Conservation (phyloP, 37 sponge, comb jelly and placozoan genomes). For the Cliona cf. orientalis region DNA sequence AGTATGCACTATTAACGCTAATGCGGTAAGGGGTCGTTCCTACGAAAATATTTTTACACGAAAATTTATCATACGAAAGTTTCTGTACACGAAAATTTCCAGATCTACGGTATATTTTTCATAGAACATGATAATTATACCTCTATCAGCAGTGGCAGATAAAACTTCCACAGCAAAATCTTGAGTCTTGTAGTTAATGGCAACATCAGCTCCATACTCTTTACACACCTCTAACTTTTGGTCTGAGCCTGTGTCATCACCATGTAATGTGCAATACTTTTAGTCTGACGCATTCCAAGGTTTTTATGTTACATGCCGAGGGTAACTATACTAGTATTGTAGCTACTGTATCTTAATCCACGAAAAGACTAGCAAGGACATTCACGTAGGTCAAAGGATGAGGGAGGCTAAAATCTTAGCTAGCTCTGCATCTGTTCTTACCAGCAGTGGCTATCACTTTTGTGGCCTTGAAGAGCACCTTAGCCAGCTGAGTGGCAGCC, state of each 20-base stretch:
- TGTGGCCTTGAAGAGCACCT: slow-evolving; percentile 44
- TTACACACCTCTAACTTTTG: slow-evolving; percentile 74
- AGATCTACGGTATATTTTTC: no score
- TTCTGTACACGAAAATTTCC: no score
- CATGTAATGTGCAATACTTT: no score
- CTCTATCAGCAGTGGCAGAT: slow-evolving; percentile 61
- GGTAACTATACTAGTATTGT: background rate
- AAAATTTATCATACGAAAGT: background rate
- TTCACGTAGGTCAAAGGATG: no score
- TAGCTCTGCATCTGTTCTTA: no score
- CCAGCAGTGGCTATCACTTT: slow-evolving; percentile 79
- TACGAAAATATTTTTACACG: background rate
- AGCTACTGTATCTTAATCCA: background rate
- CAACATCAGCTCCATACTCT: slow-evolving; percentile 71
- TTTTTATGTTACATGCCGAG: no score
- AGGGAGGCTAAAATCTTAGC: no score
- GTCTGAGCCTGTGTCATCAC: slow-evolving; percentile 55
- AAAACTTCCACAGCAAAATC: slow-evolving; percentile 83
- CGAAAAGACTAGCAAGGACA: background rate
- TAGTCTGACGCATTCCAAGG: no score
- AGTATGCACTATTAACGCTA: background rate
- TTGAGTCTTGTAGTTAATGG: slow-evolving; percentile 79
- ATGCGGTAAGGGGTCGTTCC: background rate
- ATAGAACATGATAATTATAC: slow-evolving; percentile 11
- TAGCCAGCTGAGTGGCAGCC: slow-evolving; percentile 81